Percentiles rank a stretch among this genome's conserved stretches.
phyloP scores from a whole-genome alignment of 2,888 invertebrate species.

The Erynnis tages region DNA sequence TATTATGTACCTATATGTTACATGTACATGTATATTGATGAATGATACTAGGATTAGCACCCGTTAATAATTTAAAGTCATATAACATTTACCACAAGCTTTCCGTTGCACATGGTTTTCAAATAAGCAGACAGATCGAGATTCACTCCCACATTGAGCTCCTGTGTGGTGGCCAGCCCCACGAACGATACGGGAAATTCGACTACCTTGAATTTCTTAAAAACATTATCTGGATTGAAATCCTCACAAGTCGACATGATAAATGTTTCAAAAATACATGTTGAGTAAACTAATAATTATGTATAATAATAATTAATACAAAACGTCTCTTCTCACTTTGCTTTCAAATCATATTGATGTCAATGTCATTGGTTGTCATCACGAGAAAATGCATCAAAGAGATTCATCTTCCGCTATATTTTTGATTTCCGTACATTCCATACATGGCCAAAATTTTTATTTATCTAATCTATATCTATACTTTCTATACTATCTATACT shows the following conservation, averaged over 20 bases:
- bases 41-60: no score
- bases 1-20: no score
- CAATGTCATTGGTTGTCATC: no score
- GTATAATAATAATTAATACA: neutral
- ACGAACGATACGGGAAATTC: conserved; percentile 69
- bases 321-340: neutral
- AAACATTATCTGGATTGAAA: conserved; percentile 59
- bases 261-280: neutral
- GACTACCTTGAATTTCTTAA: conserved; percentile 59
- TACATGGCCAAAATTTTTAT: no score
- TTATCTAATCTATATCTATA: no score
- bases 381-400: neutral
- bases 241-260: conserved; percentile 44
- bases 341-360: no score
- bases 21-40: no score
- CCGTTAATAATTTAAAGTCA: no score
- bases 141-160: conserved; percentile 57
- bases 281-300: neutral
- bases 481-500: no score
- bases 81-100: conserved; percentile 51
- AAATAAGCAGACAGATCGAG: conserved; percentile 57
- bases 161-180: conserved; percentile 52
- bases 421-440: no score
- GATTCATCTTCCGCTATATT: no score
- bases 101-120: conserved; percentile 59